Conservation (phyloP, 2,888 invertebrate genomes). For the Euspilapteryx auroguttella region DNA sequence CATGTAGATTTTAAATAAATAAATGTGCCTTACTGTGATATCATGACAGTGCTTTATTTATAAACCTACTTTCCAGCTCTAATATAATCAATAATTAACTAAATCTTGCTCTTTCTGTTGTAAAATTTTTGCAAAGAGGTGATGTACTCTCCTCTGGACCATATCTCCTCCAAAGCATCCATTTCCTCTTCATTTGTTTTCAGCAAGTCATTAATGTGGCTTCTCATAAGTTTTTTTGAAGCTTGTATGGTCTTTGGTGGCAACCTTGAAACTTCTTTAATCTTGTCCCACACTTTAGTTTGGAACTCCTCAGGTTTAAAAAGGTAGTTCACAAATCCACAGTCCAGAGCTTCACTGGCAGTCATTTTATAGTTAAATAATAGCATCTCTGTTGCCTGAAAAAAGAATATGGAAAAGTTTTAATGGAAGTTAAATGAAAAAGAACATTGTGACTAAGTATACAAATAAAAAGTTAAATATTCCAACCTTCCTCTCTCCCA, state of each 20-base stretch:
- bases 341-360: conserved; percentile 76
- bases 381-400: conserved; percentile 63
- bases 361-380: conserved; percentile 75
- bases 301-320: conserved; percentile 67
- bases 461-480: conserved; percentile 1
- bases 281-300: conserved; percentile 60
- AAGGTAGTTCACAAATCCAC: conserved; percentile 79
- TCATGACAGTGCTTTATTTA: no score
- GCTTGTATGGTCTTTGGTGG: conserved; percentile 62
- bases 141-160: conserved; percentile 65
- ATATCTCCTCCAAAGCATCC: conserved; percentile 63
- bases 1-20: no score
- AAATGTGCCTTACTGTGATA: no score
- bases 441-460: no score
- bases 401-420: conserved; percentile 7
- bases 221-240: conserved; percentile 72
- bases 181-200: conserved; percentile 71
- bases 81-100: no score
- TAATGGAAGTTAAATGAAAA: no score
- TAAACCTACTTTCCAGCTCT: no score
- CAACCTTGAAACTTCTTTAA: conserved; percentile 53
- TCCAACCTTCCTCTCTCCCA: conserved; percentile 77
- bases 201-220: conserved; percentile 63
- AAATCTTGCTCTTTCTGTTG: not conserved
- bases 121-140: not conserved